A percentile compares a stretch with the other conserved stretches of the same genome.
phyloP scores from a whole-genome alignment of 2,888 invertebrate genomes.

The Ophion costatus region DNA sequence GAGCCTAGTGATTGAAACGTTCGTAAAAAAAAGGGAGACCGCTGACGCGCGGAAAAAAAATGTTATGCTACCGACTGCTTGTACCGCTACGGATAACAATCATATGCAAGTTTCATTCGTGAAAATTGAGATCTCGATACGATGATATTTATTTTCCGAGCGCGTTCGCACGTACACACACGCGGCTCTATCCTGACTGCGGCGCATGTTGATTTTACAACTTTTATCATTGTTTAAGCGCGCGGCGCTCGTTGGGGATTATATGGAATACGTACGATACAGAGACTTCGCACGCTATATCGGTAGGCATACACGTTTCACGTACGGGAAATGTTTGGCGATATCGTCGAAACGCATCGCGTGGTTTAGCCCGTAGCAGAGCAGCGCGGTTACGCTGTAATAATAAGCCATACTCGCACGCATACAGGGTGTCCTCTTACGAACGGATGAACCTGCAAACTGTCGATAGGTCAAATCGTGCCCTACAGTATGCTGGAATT shows the following conservation, averaged over 20 bases:
- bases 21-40: neutral
- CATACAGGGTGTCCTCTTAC: too few species aligned
- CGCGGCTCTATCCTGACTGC: neutral
- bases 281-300: constrained; percentile 53
- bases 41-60: constrained; percentile 9
- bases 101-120: constrained; percentile 40
- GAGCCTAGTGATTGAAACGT: constrained; percentile 35
- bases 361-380: constrained; percentile 15
- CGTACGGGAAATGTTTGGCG: constrained; percentile 46
- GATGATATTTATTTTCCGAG: constrained; percentile 20
- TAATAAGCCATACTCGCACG: constrained; percentile 42
- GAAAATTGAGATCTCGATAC: constrained; percentile 37
- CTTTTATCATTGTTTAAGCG: constrained; percentile 52
- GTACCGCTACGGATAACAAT: constrained; percentile 24
- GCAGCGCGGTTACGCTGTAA: constrained; percentile 51
- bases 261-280: neutral
- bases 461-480: too few species aligned
- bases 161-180: neutral
- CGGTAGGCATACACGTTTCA: constrained; percentile 3
- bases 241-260: constrained; percentile 19
- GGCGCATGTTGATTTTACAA: constrained; percentile 51
- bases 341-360: constrained; percentile 62
- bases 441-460: too few species aligned
- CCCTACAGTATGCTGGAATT: too few species aligned
- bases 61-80: constrained; percentile 24